Percentiles rank a stretch among this genome's conserved stretches.
phyloP scores from a whole-genome alignment of 2,888 invertebrate genomes.

The Dicyrtoma fusca region DNA sequence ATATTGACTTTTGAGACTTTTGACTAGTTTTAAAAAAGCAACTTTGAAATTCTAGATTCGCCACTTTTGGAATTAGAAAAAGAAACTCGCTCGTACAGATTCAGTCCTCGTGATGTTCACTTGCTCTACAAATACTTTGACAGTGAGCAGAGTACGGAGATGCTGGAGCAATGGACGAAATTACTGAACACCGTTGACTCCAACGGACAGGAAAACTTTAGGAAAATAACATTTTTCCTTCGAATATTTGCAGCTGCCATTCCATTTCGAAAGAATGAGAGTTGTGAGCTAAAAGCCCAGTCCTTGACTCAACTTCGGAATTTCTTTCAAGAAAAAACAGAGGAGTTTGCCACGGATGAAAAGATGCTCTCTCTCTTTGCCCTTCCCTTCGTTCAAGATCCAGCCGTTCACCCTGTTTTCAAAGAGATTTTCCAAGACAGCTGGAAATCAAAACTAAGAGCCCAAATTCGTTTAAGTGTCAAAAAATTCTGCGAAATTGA shows the following conservation, averaged over 20 bases:
- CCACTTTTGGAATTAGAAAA: too few relatives aligned
- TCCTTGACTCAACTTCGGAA: constrained; percentile 44
- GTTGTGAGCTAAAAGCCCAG: constrained; percentile 37
- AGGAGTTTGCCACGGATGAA: constrained; percentile 49
- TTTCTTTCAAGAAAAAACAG: constrained; percentile 50
- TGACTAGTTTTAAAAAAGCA: too few relatives aligned
- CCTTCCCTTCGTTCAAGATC: constrained; percentile 53
- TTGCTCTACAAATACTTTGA: constrained; percentile 52
- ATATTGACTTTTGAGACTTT: too few relatives aligned
- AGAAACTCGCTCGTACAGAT: constrained; percentile 2
- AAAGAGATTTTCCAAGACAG: constrained; percentile 42
- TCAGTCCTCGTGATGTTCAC: constrained; percentile 43
- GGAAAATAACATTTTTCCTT: constrained; percentile 48
- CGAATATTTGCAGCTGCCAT: constrained; percentile 51
- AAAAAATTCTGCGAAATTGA: constrained; percentile 22
- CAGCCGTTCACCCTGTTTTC: constrained; percentile 49
- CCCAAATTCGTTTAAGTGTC: constrained; percentile 21
- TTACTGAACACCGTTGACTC: constrained; percentile 21
- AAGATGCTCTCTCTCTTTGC: constrained; percentile 53
- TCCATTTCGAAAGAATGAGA: constrained; percentile 46
- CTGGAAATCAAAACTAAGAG: constrained; percentile 27
- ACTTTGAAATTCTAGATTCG: neutral
- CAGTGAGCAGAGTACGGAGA: constrained; percentile 46
- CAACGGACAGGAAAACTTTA: constrained; percentile 1
- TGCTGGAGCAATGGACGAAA: constrained; percentile 46